Base-by-base conservation (phyloP, 2,797 vertebrate species). In the Parambassis ranga region DNA sequence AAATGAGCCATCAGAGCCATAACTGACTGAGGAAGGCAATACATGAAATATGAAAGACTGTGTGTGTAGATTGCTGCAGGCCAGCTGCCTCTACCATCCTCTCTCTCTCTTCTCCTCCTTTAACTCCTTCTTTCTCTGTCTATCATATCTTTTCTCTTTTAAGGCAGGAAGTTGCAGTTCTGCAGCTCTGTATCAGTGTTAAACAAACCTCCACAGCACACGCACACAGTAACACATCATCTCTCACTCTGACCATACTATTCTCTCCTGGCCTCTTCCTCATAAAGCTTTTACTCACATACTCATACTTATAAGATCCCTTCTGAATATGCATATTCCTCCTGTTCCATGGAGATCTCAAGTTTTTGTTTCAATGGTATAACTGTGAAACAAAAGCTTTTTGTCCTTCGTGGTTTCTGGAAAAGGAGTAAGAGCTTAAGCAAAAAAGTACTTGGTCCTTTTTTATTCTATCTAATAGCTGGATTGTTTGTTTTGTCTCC, bases 201-300 rank as follows among this genome's bases (percentile, higher is more conserved):
- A 3, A 13, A 5, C 9, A 16, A 16, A 28, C n/a, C n/a, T n/a
- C n/a, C 26, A 39, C 43, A 30, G n/a, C 44, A 39, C n/a, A 15
- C 24, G 32, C 15, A 42, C 20, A 37, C 18, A 16, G 2, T 33
- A 15, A 35, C 13, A 20, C 15, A 23, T 7, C 4, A 2, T 19
- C 4, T 37, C 24, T 31, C 14, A 36, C 26, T 19, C 15, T 48
- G 19, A 46, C 32, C 48, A n/a, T 7, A 14, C 10, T 53, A 42
- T 24, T 68, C 43, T 32, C 28, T 42, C 16, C 37, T 27, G 13
- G 24, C 23, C 51, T 37, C 19, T 35, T 41, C 13, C 14, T 77
- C 49, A 71, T 71, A 65, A 74, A 67, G 73, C 50, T 63, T 68
- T 75, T 48, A 69, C 24, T 52, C 27, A 41, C n/a, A n/a, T n/a